phyloP scores from a whole-genome alignment of 2,888 invertebrate species.

The Diogma glabrata region DNA sequence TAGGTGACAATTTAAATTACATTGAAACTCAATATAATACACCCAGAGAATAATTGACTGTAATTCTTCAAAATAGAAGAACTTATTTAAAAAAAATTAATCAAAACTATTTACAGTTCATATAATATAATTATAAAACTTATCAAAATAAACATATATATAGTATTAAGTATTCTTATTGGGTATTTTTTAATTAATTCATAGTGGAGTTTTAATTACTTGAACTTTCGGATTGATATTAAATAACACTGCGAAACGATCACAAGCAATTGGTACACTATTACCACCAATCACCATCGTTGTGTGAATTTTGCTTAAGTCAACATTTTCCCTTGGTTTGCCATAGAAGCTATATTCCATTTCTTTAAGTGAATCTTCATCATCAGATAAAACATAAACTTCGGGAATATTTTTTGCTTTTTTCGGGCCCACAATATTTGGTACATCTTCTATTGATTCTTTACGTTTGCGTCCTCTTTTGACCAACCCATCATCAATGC shows the following conservation, averaged over 20 bases:
- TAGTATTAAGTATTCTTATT: no score
- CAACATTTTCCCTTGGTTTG: slow-evolving; percentile 10
- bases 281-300: slow-evolving; percentile 24
- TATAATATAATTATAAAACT: no score
- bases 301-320: slow-evolving; percentile 24
- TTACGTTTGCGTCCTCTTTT: background rate
- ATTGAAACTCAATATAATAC: no score
- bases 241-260: slow-evolving; percentile 23
- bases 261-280: slow-evolving; percentile 21
- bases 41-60: no score
- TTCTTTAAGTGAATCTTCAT: background rate
- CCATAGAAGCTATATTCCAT: background rate
- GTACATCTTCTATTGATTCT: background rate
- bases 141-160: no score
- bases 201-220: no score
- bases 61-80: no score
- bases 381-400: background rate
- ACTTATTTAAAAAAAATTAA: no score
- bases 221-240: slow-evolving; percentile 23
- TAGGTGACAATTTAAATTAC: no score
- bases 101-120: no score
- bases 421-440: background rate
- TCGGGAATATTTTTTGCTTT: no score
- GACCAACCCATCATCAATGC: background rate
- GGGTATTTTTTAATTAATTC: no score